Evolutionary conservation across 2,888 invertebrate species (phyloP), one percentile per base, ranked within the genome.

Genomic region (Heteromurus nitidus): DNA sequence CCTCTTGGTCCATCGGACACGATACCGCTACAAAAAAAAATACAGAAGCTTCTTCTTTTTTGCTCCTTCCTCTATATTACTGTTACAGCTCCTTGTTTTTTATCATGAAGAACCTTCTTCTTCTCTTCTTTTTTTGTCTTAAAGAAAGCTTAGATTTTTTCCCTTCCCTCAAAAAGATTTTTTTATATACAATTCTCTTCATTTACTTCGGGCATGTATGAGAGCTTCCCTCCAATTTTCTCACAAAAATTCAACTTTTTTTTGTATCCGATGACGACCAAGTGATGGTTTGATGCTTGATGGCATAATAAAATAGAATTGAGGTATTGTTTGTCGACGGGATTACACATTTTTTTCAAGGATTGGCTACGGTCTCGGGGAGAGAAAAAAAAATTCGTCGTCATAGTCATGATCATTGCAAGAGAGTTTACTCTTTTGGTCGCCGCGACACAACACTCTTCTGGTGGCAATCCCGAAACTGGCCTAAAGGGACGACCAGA

Each of bases 401-500:
- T 70, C 28, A 69, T 55, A 18, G 16, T 55, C 31, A 69, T 44
- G 31, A 64, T 18, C 62, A 9, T n/a, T 16, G 44, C 64, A 31
- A 64, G 18, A n/a, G 42, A 47, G 18, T 13, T 50, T n/a, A 50
- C 7, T 13, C 50, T 18, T n/a, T 50, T 50, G 50, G 50, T 50
- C 50, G 50, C n/a, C 50, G 18, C 62, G 31, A 64, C 58, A 18
- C 5, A 7, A 18, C 50, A 50, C 58, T 3, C 30, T 18, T 16
- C 36, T 69, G 55, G 42, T 62, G 62, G 62, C 70, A 62, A n/a
- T n/a, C n/a, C n/a, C n/a, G n/a, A n/a, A n/a, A n/a, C 64, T 64
- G 64, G 74, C 74, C 74, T 74, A 74, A 55, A 74, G 74, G 73
- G 74, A 74, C 74, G 74, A 64, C 74, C 65, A 74, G 36, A 74